Conservation (phyloP, 2,797 vertebrate species). For the Microchirus variegatus region DNA sequence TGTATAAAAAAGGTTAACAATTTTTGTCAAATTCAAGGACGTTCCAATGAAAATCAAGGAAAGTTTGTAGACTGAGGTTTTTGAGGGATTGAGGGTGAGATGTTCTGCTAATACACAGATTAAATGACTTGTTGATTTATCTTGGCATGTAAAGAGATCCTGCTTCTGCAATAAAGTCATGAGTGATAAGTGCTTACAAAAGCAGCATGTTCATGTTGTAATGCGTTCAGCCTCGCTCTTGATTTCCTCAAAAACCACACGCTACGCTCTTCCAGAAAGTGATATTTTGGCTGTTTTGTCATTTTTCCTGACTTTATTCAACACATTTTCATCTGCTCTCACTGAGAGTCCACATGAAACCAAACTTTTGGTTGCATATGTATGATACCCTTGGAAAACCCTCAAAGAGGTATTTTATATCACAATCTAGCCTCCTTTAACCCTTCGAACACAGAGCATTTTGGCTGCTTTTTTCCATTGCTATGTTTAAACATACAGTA, state of each 20-base stretch:
- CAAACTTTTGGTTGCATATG: not conserved
- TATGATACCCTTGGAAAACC: too few species aligned
- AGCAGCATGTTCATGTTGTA: not conserved
- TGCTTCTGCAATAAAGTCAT: not conserved
- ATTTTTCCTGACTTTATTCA: not conserved
- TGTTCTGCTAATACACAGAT: not conserved
- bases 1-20: too few species aligned
- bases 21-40: constrained; percentile 7
- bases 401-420: too few species aligned
- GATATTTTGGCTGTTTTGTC: not conserved
- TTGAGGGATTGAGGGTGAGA: not conserved
- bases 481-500: too few species aligned
- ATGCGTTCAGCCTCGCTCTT: not conserved
- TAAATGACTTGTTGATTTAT: not conserved
- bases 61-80: too few species aligned
- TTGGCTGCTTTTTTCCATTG: too few species aligned
- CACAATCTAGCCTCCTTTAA: too few species aligned
- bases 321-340: not conserved
- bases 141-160: not conserved
- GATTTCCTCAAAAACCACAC: not conserved
- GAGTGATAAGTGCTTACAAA: not conserved
- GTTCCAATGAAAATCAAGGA: not conserved
- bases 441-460: too few species aligned
- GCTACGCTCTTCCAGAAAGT: not conserved
- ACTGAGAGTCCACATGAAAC: not conserved